These are phyloP conservation scores for Fringilla coelebs DNA, from an alignment of 2,797 vertebrate genomes.

Conservation along the genomic window DNA sequence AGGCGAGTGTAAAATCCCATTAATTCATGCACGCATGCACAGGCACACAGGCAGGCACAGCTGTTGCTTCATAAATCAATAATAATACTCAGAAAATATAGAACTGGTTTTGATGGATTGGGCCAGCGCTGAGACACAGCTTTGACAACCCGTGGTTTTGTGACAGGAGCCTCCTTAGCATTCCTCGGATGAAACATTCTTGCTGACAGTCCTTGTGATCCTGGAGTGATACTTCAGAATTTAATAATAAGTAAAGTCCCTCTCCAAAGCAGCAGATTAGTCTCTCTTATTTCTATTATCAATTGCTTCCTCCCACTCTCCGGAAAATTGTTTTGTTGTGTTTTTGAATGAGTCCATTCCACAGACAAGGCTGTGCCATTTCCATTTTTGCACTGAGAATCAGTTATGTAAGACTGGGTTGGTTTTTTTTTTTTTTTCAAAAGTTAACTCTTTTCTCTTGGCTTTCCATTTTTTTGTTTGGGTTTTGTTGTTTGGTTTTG, in stretches of 20 bases:
- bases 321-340: background rate
- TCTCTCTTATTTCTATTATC: background rate
- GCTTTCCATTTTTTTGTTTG: background rate
- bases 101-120: background rate
- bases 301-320: background rate
- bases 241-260: background rate
- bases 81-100: background rate
- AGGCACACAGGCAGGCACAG: background rate
- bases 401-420: background rate
- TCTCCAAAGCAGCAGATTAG: background rate
- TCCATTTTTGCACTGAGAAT: background rate
- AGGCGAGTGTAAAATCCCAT: background rate
- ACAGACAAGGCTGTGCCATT: background rate
- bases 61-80: constrained; percentile 44
- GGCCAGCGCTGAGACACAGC: background rate
- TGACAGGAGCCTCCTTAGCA: background rate
- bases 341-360: background rate
- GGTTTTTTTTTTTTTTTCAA: accelerated
- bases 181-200: background rate
- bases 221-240: background rate
- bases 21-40: background rate
- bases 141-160: constrained; percentile 3
- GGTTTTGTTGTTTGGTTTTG: background rate
- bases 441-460: background rate
- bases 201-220: background rate